A percentile compares a stretch with the other conserved stretches of the same genome.
Conservation (phyloP, 2,113 vertebrate species). For the Engraulis encrasicolus region DNA sequence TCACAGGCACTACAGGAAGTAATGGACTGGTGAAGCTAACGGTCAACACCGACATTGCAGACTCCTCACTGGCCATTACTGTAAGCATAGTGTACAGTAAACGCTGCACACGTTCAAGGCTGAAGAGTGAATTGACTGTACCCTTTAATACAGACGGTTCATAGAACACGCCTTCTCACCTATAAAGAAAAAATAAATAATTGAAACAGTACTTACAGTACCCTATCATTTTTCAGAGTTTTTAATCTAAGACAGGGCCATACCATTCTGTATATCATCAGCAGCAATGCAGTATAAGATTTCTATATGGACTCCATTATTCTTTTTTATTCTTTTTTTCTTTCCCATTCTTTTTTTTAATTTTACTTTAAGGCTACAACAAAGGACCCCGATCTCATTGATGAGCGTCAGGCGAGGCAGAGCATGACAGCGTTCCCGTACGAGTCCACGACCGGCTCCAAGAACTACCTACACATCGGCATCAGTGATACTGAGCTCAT, state of each 20-base stretch:
- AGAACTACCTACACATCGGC: constrained; percentile 74
- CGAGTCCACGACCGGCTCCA: constrained; percentile 38
- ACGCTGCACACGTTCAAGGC: too few relatives aligned
- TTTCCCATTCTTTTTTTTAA: not conserved
- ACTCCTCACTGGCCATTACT: constrained; percentile 2
- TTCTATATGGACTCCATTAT: too few relatives aligned
- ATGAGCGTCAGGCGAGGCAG: constrained; percentile 61
- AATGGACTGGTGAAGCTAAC: constrained; percentile 66
- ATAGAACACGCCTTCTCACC: too few relatives aligned
- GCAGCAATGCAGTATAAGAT: too few relatives aligned
- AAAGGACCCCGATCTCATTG: not conserved
- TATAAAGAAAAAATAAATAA: too few relatives aligned
- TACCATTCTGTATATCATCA: too few relatives aligned
- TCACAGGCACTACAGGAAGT: constrained; percentile 25
- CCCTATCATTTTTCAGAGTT: too few relatives aligned
- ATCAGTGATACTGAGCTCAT: constrained; percentile 49
- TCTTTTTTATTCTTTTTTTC: too few relatives aligned
- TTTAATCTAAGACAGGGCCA: too few relatives aligned
- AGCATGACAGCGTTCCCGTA: constrained; percentile 68
- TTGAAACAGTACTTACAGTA: too few relatives aligned
- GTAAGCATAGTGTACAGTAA: constrained; percentile 57
- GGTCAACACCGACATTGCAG: constrained; percentile 59
- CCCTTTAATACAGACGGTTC: too few relatives aligned
- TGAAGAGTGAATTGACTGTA: too few relatives aligned
- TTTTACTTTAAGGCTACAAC: constrained; percentile 67